Conservation (phyloP, 2,888 invertebrate species). For the Desoria tigrina region DNA sequence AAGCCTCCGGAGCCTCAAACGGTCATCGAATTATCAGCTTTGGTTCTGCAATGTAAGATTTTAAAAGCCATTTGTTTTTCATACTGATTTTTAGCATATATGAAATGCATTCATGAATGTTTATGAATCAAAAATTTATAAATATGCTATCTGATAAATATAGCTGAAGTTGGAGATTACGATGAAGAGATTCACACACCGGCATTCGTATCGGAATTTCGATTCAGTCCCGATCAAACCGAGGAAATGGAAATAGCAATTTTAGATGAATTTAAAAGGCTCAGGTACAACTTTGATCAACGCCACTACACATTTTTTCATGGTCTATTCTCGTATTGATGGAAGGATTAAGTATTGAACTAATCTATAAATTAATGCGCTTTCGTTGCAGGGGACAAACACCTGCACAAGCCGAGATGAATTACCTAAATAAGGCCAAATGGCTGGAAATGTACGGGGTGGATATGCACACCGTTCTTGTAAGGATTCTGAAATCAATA, state of each 20-base stretch:
- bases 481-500: constrained; percentile 55
- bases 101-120: neutral
- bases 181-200: constrained; percentile 88
- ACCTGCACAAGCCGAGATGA: constrained; percentile 93
- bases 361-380: neutral
- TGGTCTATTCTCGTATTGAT: neutral
- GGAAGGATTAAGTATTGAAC: too few relatives aligned
- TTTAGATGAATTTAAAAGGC: constrained; percentile 85
- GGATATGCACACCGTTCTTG: constrained; percentile 94
- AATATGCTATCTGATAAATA: constrained; percentile 49
- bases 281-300: too few relatives aligned
- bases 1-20: constrained; percentile 76
- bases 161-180: constrained; percentile 96
- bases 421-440: constrained; percentile 92
- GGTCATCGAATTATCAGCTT: constrained; percentile 85
- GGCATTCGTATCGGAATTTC: constrained; percentile 96
- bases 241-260: constrained; percentile 95
- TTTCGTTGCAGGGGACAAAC: constrained; percentile 68
- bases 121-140: neutral
- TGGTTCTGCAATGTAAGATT: constrained; percentile 88
- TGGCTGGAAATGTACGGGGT: constrained; percentile 99
- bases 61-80: too few relatives aligned
- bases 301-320: constrained; percentile 7
- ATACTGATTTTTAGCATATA: neutral
- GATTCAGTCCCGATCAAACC: constrained; percentile 93